These are phyloP conservation scores for Tyria jacobaeae DNA, from an alignment of 2,888 invertebrate genomes.

Conservation along the genomic window DNA sequence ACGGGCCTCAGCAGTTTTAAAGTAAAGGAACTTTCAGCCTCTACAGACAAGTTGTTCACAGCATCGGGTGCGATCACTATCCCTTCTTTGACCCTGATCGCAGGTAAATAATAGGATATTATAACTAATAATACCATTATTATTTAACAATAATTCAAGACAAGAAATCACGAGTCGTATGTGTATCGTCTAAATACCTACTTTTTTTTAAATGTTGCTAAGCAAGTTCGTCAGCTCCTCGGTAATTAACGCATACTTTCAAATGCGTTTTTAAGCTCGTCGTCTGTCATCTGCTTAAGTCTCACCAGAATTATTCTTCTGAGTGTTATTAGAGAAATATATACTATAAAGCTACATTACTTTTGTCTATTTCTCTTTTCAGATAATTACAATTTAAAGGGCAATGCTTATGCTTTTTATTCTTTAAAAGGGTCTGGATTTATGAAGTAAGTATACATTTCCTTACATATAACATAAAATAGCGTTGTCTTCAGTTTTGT, in stretches of 20 bases:
- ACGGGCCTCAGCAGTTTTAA: slow-evolving; percentile 55
- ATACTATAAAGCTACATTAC: too few species aligned
- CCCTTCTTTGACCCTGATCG: slow-evolving; percentile 47
- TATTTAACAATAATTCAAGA: too few species aligned
- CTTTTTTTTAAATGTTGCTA: too few species aligned
- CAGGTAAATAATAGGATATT: slow-evolving; percentile 58
- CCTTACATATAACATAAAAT: not conserved
- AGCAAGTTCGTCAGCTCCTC: too few species aligned
- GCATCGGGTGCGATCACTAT: slow-evolving; percentile 48
- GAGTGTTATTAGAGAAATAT: too few species aligned
- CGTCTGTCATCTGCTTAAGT: too few species aligned
- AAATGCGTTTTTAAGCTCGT: too few species aligned
- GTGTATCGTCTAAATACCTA: too few species aligned
- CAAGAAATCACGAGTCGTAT: too few species aligned
- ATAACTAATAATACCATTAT: too few species aligned
- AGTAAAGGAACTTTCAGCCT: slow-evolving; percentile 50
- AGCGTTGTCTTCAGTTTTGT: not conserved
- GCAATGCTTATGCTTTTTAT: slow-evolving; percentile 58
- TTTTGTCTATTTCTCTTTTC: slow-evolving; percentile 42
- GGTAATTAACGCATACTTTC: too few species aligned
- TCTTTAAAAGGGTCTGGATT: slow-evolving; percentile 58
- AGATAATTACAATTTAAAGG: slow-evolving; percentile 60
- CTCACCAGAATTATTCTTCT: too few species aligned
- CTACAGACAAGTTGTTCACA: slow-evolving; percentile 37
- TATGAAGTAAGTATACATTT: slow-evolving; percentile 56